These are phyloP conservation scores for Oreochromis mossambicus DNA, from an alignment of 2,797 vertebrate genomes.

Conservation along the genomic window DNA sequence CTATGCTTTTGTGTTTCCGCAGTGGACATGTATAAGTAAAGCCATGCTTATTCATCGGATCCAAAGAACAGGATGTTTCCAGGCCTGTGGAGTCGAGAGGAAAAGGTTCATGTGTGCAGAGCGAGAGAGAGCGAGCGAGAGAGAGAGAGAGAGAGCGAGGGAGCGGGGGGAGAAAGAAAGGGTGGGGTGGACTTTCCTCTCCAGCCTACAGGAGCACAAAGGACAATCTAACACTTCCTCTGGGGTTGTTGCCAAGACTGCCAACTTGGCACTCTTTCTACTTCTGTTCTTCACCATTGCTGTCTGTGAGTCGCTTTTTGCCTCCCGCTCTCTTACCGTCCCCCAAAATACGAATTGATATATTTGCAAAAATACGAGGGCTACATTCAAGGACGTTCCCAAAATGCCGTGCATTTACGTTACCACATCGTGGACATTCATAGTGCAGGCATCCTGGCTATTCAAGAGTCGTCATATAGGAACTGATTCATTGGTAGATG, in stretches of 20 bases:
- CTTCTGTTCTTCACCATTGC: conserved; percentile 57
- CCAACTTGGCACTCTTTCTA: conserved; percentile 76
- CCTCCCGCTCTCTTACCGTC: not conserved
- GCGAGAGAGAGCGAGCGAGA: conserved; percentile 1
- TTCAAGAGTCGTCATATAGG: conserved; percentile 5
- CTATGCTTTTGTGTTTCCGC: conserved; percentile 5
- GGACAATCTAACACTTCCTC: conserved; percentile 82
- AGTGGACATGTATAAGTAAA: conserved; percentile 41
- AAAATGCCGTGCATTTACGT: not conserved
- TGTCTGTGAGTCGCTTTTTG: conserved; percentile 38
- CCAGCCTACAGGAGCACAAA: conserved; percentile 78
- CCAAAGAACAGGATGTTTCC: conserved; percentile 78
- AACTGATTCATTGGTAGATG: conserved; percentile 4
- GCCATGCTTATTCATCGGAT: conserved; percentile 64
- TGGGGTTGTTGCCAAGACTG: conserved; percentile 77
- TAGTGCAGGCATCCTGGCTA: not conserved
- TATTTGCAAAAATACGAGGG: not conserved
- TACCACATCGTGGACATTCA: not conserved
- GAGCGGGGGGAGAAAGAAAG: conserved; percentile 28
- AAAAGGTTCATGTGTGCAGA: conserved; percentile 57
- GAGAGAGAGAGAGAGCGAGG: not conserved
- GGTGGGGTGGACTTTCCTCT: conserved; percentile 70
- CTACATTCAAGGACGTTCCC: not conserved
- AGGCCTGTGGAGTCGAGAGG: conserved; percentile 64
- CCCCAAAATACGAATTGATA: conserved; percentile 7